Percentiles rank a stretch among this genome's conserved stretches.
Conservation (phyloP, 2,113 vertebrate genomes). For the Pollimyrus isidori region DNA sequence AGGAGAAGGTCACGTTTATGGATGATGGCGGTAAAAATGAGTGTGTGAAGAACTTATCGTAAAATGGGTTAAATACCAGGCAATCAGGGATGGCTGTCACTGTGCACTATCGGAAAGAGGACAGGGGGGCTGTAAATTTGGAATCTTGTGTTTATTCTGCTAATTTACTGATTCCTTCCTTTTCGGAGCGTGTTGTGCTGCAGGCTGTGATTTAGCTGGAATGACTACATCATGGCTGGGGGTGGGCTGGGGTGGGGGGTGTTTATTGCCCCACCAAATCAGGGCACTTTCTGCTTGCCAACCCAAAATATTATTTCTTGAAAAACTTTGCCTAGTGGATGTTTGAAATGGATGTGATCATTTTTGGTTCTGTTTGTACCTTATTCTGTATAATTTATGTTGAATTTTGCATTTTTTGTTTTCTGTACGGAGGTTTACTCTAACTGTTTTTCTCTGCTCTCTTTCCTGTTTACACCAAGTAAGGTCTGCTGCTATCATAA, state of each 20-base stretch:
- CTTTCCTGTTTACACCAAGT: neutral
- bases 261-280: neutral
- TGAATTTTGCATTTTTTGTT: neutral
- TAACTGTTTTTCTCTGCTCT: neutral
- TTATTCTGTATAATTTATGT: neutral
- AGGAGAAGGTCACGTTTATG: neutral
- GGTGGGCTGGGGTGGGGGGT: no score
- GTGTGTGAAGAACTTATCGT: neutral
- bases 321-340: neutral
- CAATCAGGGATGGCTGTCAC: neutral
- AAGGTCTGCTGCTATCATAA: neutral
- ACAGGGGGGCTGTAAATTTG: neutral
- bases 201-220: neutral
- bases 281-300: neutral
- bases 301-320: neutral
- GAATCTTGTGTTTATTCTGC: slow-evolving; percentile 1
- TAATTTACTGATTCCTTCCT: neutral
- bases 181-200: neutral
- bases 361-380: neutral
- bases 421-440: neutral
- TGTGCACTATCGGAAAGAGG: neutral
- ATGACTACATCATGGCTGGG: neutral
- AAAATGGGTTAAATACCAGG: neutral
- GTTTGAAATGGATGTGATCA: neutral
- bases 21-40: neutral